Base-by-base conservation (phyloP, 2,113 vertebrate species). In the Amphiprion percula region DNA sequence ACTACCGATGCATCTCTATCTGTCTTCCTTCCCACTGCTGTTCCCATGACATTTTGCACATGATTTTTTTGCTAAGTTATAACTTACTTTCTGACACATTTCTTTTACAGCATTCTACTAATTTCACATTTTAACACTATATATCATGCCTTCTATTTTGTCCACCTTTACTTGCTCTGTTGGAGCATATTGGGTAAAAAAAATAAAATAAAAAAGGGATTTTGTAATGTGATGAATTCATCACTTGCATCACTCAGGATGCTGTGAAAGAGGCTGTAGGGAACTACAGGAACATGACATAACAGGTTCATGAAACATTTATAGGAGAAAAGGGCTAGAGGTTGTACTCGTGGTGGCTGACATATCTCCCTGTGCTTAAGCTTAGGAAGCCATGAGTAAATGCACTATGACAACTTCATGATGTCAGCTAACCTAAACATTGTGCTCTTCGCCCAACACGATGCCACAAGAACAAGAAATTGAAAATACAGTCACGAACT, bases 251-350 rank as follows among this genome's bases (percentile, higher is more conserved):
- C 77, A 79, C 69, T 79, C 59, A 72, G 65, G 74, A 81, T 21
- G 70, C 46, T 26, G 66, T 66, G 39, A 68, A 75, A 73, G 83
- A 82, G 59, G 74, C 87, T 74, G 49, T 37, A 33, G 80, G 60
- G 74, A 87, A 76, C 63, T 72, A 58, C 46, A 65, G 53, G 54
- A 79, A 80, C 74, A 65, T 88, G 89, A 92, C 89, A 90, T 87
- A 91, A 91, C 89, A 74, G 63, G 80, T 62, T 84, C 82, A 87
- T 92, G 79, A 88, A 92, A 87, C 72, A 91, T 91, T 87, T 68
- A 91, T 85, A 39, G 33, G 44, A 75, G 46, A 61, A 79, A 82
- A 82, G 69, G 79, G 79, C 76, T 73, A 62, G 60, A 59, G 77
- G 82, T 75, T 83, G 75, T 71, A 66, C 74, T 90, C 68, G 44